Conservation (phyloP, 2,113 vertebrate species). For the Sorex fumeus region DNA sequence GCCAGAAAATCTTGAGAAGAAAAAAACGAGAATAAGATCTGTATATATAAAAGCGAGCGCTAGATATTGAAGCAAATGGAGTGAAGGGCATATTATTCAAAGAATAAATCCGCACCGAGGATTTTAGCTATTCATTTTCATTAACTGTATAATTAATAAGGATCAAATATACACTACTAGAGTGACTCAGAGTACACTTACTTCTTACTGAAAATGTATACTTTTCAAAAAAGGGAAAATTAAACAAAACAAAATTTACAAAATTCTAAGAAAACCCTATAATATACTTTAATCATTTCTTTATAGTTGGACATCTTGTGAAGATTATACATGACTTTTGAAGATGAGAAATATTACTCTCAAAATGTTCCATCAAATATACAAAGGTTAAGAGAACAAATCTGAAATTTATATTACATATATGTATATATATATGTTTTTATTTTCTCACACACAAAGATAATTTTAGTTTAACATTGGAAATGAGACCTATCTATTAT, state of each 20-base stretch:
- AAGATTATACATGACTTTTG: background rate
- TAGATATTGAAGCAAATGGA: background rate
- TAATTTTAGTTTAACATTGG: background rate
- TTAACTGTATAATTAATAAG: background rate
- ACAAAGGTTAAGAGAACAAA: slow-evolving; percentile 47
- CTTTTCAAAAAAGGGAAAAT: background rate
- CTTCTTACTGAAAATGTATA: background rate
- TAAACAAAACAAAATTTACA: background rate
- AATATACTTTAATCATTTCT: background rate
- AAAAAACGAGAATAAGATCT: background rate
- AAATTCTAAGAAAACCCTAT: background rate
- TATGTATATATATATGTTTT: background rate
- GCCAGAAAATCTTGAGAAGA: background rate
- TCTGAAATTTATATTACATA: background rate
- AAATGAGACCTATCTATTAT: slow-evolving; percentile 51
- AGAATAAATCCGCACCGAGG: background rate
- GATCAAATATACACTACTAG: slow-evolving; percentile 4
- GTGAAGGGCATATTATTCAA: background rate
- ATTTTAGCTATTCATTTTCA: background rate
- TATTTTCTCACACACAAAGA: slow-evolving; percentile 1
- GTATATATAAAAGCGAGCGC: background rate
- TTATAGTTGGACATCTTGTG: background rate
- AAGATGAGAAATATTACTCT: slow-evolving; percentile 8
- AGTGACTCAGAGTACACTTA: background rate
- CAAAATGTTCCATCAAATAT: background rate